Evolutionary conservation across 2,888 invertebrate genomes (phyloP).

Genomic region (Perizoma affinitatum): DNA sequence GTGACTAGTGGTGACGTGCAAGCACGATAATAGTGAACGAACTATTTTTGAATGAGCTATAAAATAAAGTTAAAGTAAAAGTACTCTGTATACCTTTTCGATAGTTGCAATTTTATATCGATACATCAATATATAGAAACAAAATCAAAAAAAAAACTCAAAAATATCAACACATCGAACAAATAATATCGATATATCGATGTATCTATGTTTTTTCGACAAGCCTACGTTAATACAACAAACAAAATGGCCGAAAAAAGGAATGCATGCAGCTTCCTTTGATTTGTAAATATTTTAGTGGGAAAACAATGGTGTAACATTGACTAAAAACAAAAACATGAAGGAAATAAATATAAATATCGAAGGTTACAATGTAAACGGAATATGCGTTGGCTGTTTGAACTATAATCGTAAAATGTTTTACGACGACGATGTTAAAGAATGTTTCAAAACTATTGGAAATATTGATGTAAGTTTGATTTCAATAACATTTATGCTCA

Average conservation of each 20-base stretch:
- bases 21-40: too few species aligned
- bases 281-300: constrained; percentile 50
- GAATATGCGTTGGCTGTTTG: constrained; percentile 76
- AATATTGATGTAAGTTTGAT: constrained; percentile 72
- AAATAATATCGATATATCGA: too few species aligned
- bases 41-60: too few species aligned
- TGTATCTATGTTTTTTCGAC: too few species aligned
- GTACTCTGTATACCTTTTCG: too few species aligned
- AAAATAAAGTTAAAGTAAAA: too few species aligned
- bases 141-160: too few species aligned
- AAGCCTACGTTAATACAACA: not conserved
- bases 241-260: constrained; percentile 68
- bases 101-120: too few species aligned
- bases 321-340: constrained; percentile 51
- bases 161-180: too few species aligned
- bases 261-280: constrained; percentile 74
- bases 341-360: constrained; percentile 78
- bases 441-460: constrained; percentile 64
- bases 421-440: constrained; percentile 58
- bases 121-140: too few species aligned
- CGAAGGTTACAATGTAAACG: constrained; percentile 78
- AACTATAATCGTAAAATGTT: constrained; percentile 75
- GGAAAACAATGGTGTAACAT: not conserved
- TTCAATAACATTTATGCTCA: constrained; percentile 3
- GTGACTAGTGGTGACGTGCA: too few species aligned